Base-by-base conservation (phyloP, 2,888 invertebrate genomes). In the Meiosimyza platycephala region DNA sequence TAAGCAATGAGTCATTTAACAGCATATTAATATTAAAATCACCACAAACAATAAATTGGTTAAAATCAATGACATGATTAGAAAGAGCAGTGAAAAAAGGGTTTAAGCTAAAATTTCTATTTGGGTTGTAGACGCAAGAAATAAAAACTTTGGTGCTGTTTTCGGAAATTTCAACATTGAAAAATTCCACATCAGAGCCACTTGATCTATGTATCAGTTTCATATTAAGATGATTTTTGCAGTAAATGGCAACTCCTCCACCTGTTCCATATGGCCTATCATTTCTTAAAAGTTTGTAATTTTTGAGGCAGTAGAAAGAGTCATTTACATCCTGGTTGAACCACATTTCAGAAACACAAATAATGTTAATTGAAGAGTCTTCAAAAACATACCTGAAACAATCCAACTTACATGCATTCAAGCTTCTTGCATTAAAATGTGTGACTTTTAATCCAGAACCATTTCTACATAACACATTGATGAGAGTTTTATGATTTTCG, bases 91-190 rank as follows among this genome's bases (percentile, higher is more conserved):
- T 22, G 22, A 22, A 22, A 22, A 22, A 22, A 22, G 22, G 22
- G 22, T 22, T 22, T 22, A 22, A 22, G 22, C 22, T 62, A 4
- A 28, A 62, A 40, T 28, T 22, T 12, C 15, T 11, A 28, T 28
- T 63, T 18, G n/a, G 3, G 16, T 16, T 48, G 18, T 63, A 54
- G 6, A 54, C 16, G 4, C 54, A 54, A 1, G 54, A 54, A 12
- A 54, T 15, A 1, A 54, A 9, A 7, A 54, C 16, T 54, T 16
- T 54, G 3, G 22, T 51, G 13, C 13, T 33, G 28, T 47, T 68
- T 47, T 73, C 62, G 54, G 47, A 70, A 28, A 71, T 60, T 33
- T 40, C 60, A 60, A 11, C 40, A n/a, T 60, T 60, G n/a, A 33
- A 60, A 40, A 60, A 40, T 12, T 60, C 15, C n/a, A 60, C 33